phyloP scores from a whole-genome alignment of 2,888 invertebrate species.

The Drosophila acutilabella region DNA sequence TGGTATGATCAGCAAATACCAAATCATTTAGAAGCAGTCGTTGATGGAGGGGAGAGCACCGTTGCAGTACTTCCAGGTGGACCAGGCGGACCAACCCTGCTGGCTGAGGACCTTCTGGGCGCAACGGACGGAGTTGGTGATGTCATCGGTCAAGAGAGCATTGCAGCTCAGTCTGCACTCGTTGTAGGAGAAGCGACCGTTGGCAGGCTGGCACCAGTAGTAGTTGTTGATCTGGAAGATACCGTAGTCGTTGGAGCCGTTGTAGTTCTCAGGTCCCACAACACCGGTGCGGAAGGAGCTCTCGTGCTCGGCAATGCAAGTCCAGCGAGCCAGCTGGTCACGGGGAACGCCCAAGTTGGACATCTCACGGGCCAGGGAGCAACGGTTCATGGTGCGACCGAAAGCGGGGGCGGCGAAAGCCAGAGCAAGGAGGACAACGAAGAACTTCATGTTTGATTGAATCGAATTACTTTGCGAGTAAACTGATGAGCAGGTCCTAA shows the following conservation, averaged over 20 bases:
- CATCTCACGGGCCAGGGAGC: slow-evolving; percentile 75
- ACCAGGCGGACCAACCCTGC: slow-evolving; percentile 82
- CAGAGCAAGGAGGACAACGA: slow-evolving; percentile 57
- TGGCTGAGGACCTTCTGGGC: slow-evolving; percentile 71
- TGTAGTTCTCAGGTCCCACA: slow-evolving; percentile 84
- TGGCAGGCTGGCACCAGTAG: slow-evolving; percentile 80
- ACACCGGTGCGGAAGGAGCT: slow-evolving; percentile 84
- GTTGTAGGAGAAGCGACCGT: slow-evolving; percentile 73
- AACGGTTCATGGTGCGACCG: slow-evolving; percentile 64
- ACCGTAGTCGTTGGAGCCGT: slow-evolving; percentile 85
- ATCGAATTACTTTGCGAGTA: slow-evolving; percentile 17
- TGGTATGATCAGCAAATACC: not conserved
- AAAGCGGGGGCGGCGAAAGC: slow-evolving; percentile 62
- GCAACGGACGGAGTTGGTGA: slow-evolving; percentile 73
- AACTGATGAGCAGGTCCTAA: slow-evolving; percentile 51
- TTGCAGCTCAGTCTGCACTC: slow-evolving; percentile 74
- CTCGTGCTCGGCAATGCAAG: slow-evolving; percentile 78
- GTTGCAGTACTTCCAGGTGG: slow-evolving; percentile 72
- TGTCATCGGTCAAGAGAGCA: slow-evolving; percentile 74
- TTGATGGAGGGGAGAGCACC: slow-evolving; percentile 73
- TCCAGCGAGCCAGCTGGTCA: slow-evolving; percentile 68
- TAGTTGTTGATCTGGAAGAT: slow-evolving; percentile 83
- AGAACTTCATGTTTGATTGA: slow-evolving; percentile 49
- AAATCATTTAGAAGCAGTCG: slow-evolving; percentile 65
- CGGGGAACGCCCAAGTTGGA: slow-evolving; percentile 71